Percentiles rank a stretch among this genome's conserved stretches.
Evolutionary conservation across 1,140 invertebrate genomes (phyloP).

Genomic region (Hermetia illucens): DNA sequence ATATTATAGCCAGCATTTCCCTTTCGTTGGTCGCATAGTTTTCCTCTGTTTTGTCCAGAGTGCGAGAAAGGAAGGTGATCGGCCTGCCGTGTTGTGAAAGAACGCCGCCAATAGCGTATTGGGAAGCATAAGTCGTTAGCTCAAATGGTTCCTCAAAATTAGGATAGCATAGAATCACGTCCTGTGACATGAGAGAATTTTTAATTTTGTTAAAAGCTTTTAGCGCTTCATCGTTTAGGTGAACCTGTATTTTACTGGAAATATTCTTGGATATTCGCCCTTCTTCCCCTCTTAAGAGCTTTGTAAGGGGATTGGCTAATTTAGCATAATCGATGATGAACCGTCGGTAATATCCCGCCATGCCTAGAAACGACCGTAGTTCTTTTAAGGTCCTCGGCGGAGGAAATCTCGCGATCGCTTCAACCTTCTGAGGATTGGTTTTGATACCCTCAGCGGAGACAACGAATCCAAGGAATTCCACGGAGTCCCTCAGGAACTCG

Average conservation of each 20-base stretch:
- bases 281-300: slow-evolving; percentile 7
- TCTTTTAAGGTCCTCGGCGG: slow-evolving; percentile 15
- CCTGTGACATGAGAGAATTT: slow-evolving; percentile 11
- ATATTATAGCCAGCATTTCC: slow-evolving; percentile 29
- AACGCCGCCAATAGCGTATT: slow-evolving; percentile 14
- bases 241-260: slow-evolving; percentile 13
- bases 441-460: slow-evolving; percentile 12
- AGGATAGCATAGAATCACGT: slow-evolving; percentile 22
- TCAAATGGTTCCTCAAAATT: slow-evolving; percentile 22
- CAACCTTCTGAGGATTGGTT: slow-evolving; percentile 11
- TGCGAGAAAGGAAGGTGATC: slow-evolving; percentile 23
- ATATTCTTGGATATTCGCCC: slow-evolving; percentile 7
- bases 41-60: slow-evolving; percentile 13
- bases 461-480: slow-evolving; percentile 16
- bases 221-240: slow-evolving; percentile 13
- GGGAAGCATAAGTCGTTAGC: slow-evolving; percentile 20
- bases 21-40: slow-evolving; percentile 20
- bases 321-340: slow-evolving; percentile 15
- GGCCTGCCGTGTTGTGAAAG: slow-evolving; percentile 15
- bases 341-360: slow-evolving; percentile 16
- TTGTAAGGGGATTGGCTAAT: slow-evolving; percentile 11
- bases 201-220: slow-evolving; percentile 16
- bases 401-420: slow-evolving; percentile 12
- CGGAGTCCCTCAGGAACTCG: too few relatives aligned
- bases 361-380: slow-evolving; percentile 14